A percentile compares a stretch with the other conserved stretches of the same genome.
phyloP scores from a whole-genome alignment of 2,888 invertebrate species.

The Melitaea athalia region DNA sequence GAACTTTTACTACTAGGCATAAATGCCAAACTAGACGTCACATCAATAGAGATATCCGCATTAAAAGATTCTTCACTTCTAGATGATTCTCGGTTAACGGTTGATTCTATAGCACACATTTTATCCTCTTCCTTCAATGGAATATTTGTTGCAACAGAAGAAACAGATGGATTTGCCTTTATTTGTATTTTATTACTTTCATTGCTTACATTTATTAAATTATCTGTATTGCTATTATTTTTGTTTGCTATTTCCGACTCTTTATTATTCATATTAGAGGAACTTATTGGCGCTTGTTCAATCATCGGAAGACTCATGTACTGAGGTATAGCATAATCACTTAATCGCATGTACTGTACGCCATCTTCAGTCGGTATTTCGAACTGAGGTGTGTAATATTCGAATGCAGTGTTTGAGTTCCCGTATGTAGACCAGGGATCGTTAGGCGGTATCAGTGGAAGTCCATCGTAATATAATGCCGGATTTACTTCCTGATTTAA shows the following conservation, averaged over 20 bases:
- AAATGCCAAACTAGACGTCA: slow-evolving; percentile 77
- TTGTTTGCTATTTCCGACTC: slow-evolving; percentile 42
- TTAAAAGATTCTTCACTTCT: slow-evolving; percentile 72
- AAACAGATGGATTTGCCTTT: slow-evolving; percentile 34
- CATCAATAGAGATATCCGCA: slow-evolving; percentile 72
- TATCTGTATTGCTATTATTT: slow-evolving; percentile 39
- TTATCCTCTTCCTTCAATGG: slow-evolving; percentile 55
- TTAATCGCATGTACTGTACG: slow-evolving; percentile 71
- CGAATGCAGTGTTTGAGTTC: slow-evolving; percentile 62
- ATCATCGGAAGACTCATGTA: slow-evolving; percentile 70
- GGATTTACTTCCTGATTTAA: slow-evolving; percentile 58
- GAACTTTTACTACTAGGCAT: slow-evolving; percentile 75
- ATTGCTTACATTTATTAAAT: slow-evolving; percentile 14
- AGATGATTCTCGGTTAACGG: slow-evolving; percentile 60
- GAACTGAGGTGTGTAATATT: slow-evolving; percentile 68
- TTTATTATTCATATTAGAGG: slow-evolving; percentile 51
- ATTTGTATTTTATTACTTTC: slow-evolving; percentile 24
- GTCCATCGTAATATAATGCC: slow-evolving; percentile 66
- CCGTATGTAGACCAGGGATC: slow-evolving; percentile 75
- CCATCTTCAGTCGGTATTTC: slow-evolving; percentile 59
- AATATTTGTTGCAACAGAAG: slow-evolving; percentile 47
- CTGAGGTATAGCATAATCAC: slow-evolving; percentile 72
- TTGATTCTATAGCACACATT: slow-evolving; percentile 48
- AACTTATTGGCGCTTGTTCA: slow-evolving; percentile 45
- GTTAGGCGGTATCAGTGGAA: slow-evolving; percentile 69